Conservation (phyloP, 2,113 vertebrate genomes). For the Globicephala melas region DNA sequence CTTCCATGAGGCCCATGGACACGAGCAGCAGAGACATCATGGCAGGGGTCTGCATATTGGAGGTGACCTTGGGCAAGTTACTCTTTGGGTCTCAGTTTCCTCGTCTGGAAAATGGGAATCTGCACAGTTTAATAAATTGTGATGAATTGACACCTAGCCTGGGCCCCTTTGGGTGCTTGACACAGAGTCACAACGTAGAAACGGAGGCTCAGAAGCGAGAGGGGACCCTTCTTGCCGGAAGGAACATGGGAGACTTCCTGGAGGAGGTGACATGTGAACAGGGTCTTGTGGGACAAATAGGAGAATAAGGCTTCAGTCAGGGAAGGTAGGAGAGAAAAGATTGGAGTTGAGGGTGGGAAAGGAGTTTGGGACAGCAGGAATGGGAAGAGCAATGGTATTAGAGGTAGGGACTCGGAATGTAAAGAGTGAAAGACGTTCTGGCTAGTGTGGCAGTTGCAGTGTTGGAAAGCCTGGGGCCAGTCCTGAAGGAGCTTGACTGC, state of each 20-base stretch:
- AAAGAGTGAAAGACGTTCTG: not conserved
- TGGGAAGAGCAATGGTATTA: not conserved
- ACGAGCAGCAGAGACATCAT: conserved; percentile 46
- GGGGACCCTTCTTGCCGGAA: not conserved
- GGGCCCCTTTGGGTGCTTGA: not conserved
- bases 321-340: not conserved
- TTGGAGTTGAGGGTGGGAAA: not conserved
- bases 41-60: conserved; percentile 38
- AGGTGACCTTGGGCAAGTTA: not conserved
- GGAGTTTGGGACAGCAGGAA: not conserved
- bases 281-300: not conserved
- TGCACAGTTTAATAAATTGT: not conserved
- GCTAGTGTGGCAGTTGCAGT: not conserved
- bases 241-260: not conserved
- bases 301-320: not conserved
- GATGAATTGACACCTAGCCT: not conserved
- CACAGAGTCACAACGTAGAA: not conserved
- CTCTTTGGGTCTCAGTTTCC: conserved; percentile 30
- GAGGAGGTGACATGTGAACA: not conserved
- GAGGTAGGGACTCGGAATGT: not conserved
- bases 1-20: conserved; percentile 17
- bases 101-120: conserved; percentile 60
- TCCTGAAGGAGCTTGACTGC: not conserved
- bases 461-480: not conserved
- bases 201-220: not conserved